These are phyloP conservation scores for Caenorhabditis latens DNA, from an alignment of 1,140 invertebrate species.

Conservation along the genomic window DNA sequence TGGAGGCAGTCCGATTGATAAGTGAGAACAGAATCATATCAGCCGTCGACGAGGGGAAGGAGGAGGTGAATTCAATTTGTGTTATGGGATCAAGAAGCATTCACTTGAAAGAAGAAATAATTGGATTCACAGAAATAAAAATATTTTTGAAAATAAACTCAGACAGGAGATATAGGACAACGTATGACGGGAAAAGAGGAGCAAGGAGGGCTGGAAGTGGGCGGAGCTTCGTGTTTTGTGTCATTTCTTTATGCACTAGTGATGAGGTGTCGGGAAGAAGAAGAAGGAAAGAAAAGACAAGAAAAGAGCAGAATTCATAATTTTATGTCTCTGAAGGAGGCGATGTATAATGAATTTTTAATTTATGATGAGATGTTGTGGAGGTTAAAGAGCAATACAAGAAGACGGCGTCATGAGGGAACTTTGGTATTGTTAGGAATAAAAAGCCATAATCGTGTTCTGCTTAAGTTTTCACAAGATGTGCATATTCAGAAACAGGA, in stretches of 20 bases:
- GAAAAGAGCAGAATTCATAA: not conserved
- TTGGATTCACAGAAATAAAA: no score
- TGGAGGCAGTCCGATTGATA: slow-evolving; percentile 28
- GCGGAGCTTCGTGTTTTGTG: not conserved
- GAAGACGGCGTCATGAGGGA: no score
- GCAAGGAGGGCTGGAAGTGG: not conserved
- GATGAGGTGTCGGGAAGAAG: no score
- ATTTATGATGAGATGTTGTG: not conserved
- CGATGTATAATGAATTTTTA: not conserved
- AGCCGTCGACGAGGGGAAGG: not conserved
- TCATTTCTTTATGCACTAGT: no score
- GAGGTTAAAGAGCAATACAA: no score
- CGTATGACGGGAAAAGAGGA: not conserved
- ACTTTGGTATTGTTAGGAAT: no score
- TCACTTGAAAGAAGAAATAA: not conserved
- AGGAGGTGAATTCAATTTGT: not conserved
- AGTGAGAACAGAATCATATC: slow-evolving; percentile 34
- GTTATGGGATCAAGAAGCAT: slow-evolving; percentile 21
- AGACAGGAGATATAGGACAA: not conserved
- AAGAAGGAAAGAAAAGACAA: not conserved
- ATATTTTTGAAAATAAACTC: no score
- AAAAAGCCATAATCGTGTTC: no score
- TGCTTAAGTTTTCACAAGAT: no score
- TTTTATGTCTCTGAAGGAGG: not conserved
- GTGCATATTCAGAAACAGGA: no score